Evolutionary conservation across 2,113 vertebrate species (phyloP).

Genomic region (Ahaetulla prasina): DNA sequence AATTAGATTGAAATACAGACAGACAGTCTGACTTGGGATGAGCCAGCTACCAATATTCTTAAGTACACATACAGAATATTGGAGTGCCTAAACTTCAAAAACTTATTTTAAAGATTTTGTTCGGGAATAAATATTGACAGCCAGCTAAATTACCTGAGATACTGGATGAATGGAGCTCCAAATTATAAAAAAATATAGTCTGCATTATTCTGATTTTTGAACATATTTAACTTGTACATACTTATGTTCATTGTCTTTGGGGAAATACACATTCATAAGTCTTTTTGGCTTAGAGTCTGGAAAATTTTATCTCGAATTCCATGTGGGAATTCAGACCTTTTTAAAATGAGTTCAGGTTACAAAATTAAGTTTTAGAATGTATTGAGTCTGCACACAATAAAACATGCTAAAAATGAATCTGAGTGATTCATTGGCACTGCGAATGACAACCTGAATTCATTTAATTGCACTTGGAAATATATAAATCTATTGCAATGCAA

Average conservation of each 20-base stretch:
- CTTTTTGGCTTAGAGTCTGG: background rate
- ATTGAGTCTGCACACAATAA: background rate
- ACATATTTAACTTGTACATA: slow-evolving; percentile 17
- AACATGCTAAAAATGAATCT: slow-evolving; percentile 16
- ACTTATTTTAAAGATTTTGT: background rate
- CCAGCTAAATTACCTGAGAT: background rate
- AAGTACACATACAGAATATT: background rate
- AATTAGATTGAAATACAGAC: background rate
- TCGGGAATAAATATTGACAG: background rate
- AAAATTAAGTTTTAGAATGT: slow-evolving; percentile 18
- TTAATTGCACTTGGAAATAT: slow-evolving; percentile 16
- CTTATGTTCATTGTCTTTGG: slow-evolving; percentile 5
- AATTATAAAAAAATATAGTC: background rate
- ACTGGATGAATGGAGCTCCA: background rate
- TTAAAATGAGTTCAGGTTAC: slow-evolving; percentile 11
- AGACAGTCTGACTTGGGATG: too few species aligned
- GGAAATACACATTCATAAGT: slow-evolving; percentile 14
- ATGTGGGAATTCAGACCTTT: slow-evolving; percentile 4
- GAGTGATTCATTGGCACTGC: background rate
- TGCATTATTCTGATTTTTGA: slow-evolving; percentile 16
- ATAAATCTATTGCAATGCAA: slow-evolving; percentile 22
- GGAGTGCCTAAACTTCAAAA: background rate
- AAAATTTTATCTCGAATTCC: slow-evolving; percentile 13
- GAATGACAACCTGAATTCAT: slow-evolving; percentile 20
- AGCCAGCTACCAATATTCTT: background rate